Conservation (phyloP, 1,140 invertebrate genomes). For the Brachionus asplanchnoidis region DNA sequence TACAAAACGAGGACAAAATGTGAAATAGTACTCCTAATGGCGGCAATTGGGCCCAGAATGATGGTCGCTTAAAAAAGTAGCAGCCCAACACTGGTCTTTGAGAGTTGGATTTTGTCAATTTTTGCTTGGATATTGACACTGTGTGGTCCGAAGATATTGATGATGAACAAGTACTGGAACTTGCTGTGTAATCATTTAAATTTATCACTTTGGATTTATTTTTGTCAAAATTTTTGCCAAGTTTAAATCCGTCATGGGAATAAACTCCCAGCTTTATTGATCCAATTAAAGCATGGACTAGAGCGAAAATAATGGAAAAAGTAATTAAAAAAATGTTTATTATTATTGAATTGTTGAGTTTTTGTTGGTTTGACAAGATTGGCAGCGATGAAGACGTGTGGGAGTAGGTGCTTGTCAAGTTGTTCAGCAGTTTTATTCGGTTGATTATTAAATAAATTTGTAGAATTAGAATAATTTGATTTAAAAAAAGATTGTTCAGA, state of each 20-base stretch:
- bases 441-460: conserved; percentile 23
- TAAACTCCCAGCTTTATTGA: not conserved
- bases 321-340: conserved; percentile 17
- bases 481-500: not conserved
- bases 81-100: not conserved
- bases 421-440: not conserved
- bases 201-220: not conserved
- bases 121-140: conserved; percentile 14
- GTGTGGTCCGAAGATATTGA: conserved; percentile 21
- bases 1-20: not conserved
- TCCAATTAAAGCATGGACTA: not conserved
- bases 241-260: conserved; percentile 11
- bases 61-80: not conserved
- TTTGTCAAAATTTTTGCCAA: conserved; percentile 12
- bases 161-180: not conserved
- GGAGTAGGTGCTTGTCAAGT: not conserved
- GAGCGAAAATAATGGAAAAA: conserved; percentile 5
- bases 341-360: conserved; percentile 25
- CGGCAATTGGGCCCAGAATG: not conserved
- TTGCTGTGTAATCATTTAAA: not conserved
- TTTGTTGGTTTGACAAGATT: not conserved
- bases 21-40: not conserved
- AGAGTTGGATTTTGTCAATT: not conserved
- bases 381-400: not conserved
- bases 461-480: not conserved